Percentiles rank a stretch among this genome's conserved stretches.
Conservation (phyloP, 2,113 vertebrate species). For the Neoarius graeffei region DNA sequence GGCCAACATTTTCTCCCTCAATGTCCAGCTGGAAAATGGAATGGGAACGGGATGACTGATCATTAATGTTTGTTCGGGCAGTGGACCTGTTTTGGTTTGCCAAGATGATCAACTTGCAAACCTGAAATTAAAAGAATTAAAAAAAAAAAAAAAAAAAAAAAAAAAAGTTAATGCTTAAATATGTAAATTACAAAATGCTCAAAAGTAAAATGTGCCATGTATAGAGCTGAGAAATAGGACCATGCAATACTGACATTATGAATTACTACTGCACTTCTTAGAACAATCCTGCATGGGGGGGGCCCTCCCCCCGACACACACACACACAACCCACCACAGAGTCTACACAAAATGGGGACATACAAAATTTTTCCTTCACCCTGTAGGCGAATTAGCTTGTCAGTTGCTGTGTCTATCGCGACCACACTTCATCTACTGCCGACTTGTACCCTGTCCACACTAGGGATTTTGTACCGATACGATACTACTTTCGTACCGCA, state of each 20-base stretch:
- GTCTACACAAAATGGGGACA: too few species aligned
- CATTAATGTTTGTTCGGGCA: conserved; percentile 86
- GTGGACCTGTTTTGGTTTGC: conserved; percentile 89
- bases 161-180: background rate
- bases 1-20: conserved; percentile 73
- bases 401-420: too few species aligned
- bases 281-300: too few species aligned
- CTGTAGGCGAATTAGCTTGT: too few species aligned
- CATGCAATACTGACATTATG: background rate
- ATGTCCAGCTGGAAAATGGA: conserved; percentile 88
- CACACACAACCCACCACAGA: too few species aligned
- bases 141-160: background rate
- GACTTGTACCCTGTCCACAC: too few species aligned
- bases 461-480: too few species aligned
- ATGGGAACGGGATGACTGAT: conserved; percentile 91
- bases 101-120: conserved; percentile 83
- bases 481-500: too few species aligned
- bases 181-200: background rate
- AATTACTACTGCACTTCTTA: background rate
- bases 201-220: background rate
- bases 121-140: conserved; percentile 65
- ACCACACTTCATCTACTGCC: too few species aligned
- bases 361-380: too few species aligned
- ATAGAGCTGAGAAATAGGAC: background rate
- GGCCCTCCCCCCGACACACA: too few species aligned